These are phyloP conservation scores for Amphibalanus amphitrite DNA, from an alignment of 1,140 invertebrate species.

Conservation along the genomic window DNA sequence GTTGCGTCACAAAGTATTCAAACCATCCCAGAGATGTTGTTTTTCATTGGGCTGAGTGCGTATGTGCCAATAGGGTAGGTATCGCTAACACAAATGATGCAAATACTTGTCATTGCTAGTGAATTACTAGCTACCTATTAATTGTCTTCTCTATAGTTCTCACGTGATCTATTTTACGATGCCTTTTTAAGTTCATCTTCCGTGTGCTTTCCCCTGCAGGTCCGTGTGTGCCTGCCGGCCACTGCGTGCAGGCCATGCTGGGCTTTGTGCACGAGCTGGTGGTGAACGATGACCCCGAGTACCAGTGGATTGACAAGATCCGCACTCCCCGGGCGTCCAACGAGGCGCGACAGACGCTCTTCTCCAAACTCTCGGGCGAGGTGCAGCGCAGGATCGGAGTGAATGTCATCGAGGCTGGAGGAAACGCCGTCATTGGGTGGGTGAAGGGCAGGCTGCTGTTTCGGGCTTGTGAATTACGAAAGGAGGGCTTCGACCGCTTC, in stretches of 20 bases:
- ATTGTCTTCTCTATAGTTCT: too few relatives aligned
- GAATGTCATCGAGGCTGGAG: constrained; percentile 83
- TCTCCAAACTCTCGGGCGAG: constrained; percentile 88
- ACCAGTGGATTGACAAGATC: constrained; percentile 98
- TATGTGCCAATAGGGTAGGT: too few relatives aligned
- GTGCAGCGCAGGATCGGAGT: constrained; percentile 81
- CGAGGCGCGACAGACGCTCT: constrained; percentile 85
- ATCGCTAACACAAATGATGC: too few relatives aligned
- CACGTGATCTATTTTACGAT: too few relatives aligned
- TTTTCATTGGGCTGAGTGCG: too few relatives aligned
- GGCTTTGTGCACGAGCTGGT: constrained; percentile 95
- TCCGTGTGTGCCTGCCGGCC: constrained; percentile 68
- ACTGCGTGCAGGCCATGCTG: constrained; percentile 65
- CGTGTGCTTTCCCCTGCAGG: constrained; percentile 34
- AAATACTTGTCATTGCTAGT: too few relatives aligned
- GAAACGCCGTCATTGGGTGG: constrained; percentile 81
- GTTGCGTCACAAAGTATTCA: too few relatives aligned
- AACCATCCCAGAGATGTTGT: too few relatives aligned
- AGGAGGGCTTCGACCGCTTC: too few relatives aligned
- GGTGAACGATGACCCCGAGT: constrained; percentile 95
- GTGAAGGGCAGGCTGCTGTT: constrained; percentile 9
- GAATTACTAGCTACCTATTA: too few relatives aligned
- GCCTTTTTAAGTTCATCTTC: too few relatives aligned
- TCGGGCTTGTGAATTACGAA: too few relatives aligned
- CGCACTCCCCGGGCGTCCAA: constrained; percentile 88